Evolutionary conservation across 2,888 invertebrate genomes (phyloP).

Genomic region (Druceiella hillmani): DNA sequence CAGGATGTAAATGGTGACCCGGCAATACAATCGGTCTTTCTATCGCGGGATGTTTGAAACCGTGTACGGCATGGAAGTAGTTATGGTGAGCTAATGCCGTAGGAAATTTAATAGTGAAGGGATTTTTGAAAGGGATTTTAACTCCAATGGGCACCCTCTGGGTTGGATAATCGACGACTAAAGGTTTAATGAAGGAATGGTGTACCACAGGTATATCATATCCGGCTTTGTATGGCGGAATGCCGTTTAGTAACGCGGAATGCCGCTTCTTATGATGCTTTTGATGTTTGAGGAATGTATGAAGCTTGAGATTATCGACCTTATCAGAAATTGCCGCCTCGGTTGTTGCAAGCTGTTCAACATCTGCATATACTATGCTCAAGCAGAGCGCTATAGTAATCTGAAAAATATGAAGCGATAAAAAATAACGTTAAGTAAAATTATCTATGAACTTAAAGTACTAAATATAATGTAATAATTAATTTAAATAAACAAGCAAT

Average conservation of each 20-base stretch:
- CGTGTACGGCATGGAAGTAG: constrained; percentile 36
- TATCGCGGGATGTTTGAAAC: constrained; percentile 36
- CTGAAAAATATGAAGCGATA: too few species aligned
- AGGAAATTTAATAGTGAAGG: constrained; percentile 33
- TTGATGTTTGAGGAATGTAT: too few species aligned
- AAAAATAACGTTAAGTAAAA: too few species aligned
- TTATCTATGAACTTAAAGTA: too few species aligned
- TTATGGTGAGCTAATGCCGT: constrained; percentile 38
- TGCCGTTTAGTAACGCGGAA: too few species aligned
- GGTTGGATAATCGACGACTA: constrained; percentile 45
- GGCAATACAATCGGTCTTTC: background rate
- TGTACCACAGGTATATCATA: constrained; percentile 45
- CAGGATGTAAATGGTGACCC: background rate
- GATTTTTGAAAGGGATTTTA: constrained; percentile 40
- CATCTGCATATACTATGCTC: too few species aligned
- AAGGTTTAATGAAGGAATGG: constrained; percentile 44
- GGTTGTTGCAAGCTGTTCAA: too few species aligned
- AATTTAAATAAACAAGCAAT: too few species aligned
- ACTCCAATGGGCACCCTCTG: constrained; percentile 42
- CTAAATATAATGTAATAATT: too few species aligned
- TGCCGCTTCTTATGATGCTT: constrained; percentile 43
- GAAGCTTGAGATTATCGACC: too few species aligned
- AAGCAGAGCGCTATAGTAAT: too few species aligned
- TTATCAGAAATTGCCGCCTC: too few species aligned
- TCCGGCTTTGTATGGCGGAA: constrained; percentile 47